Evolutionary conservation across 2,797 vertebrate species (phyloP).

Genomic region (Leptoclinus maculatus): DNA sequence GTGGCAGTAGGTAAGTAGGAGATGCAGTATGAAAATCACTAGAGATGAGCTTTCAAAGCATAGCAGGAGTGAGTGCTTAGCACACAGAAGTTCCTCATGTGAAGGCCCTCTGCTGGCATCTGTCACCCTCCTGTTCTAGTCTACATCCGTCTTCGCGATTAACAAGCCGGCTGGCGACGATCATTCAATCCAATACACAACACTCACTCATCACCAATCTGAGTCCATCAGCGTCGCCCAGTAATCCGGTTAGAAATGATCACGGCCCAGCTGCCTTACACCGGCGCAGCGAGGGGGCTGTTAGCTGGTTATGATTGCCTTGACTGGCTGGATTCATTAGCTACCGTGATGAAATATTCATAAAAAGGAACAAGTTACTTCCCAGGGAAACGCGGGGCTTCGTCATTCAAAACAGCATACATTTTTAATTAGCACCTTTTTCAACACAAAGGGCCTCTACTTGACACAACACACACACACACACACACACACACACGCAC

Average conservation of each 20-base stretch:
- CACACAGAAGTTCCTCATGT: slow-evolving; percentile 6
- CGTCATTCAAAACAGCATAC: slow-evolving; percentile 74
- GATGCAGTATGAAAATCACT: not conserved
- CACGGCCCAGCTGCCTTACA: slow-evolving; percentile 43
- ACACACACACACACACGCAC: not conserved
- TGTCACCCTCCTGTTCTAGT: slow-evolving; percentile 1
- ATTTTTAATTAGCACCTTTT: slow-evolving; percentile 78
- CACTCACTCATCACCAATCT: slow-evolving; percentile 54
- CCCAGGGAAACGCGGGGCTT: slow-evolving; percentile 65
- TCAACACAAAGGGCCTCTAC: slow-evolving; percentile 52
- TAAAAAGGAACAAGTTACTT: slow-evolving; percentile 80
- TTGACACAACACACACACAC: slow-evolving; percentile 17
- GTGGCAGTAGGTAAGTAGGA: not conserved
- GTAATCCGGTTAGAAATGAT: slow-evolving; percentile 72
- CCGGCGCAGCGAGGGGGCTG: slow-evolving; percentile 55
- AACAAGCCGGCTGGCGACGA: slow-evolving; percentile 19
- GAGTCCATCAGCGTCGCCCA: slow-evolving; percentile 52
- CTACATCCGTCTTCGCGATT: slow-evolving; percentile 25
- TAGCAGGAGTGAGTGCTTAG: not conserved
- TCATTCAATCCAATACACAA: slow-evolving; percentile 37
- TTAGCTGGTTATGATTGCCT: slow-evolving; percentile 74
- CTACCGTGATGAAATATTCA: slow-evolving; percentile 80
- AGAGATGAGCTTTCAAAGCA: slow-evolving; percentile 7
- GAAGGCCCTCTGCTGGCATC: slow-evolving; percentile 23
- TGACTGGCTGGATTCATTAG: slow-evolving; percentile 73